Base-by-base conservation (phyloP, 2,888 invertebrate genomes). In the Acheta domesticus region DNA sequence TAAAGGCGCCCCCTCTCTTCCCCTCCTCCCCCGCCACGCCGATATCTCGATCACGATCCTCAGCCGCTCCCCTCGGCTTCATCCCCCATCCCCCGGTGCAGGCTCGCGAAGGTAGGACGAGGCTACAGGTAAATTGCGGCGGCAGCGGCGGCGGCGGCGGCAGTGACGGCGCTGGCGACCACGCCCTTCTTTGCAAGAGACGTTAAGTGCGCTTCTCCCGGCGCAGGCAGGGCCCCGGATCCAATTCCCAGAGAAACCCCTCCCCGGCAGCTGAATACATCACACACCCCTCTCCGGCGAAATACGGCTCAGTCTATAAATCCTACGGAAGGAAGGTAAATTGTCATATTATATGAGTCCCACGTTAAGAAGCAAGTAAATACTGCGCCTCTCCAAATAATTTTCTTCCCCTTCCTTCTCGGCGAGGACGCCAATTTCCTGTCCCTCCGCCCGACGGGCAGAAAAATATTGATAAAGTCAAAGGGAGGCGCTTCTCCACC, bases 281-380 rank as follows among this genome's bases (percentile, higher is more conserved):
- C 62, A 62, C 62, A 62, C 62, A 62, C 62, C 62, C 62, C 62
- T 62, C 62, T 62, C 16, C 14, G n/a, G 62, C 16, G 62, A 62
- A 62, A 62, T 62, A n/a, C 62, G 62, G n/a, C 62, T 62, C 62
- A 62, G 62, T 62, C 62, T 62, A 62, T 62, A 62, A 62, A 62
- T n/a, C 62, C 62, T 62, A 62, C 62, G 16, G 62, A 62, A 62
- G 62, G 62, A 62, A 62, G 62, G 62, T 62, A 62, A 62, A 19
- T 19, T n/a, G 62, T 62, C 62, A 62, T 62, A 62, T 62, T 62
- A 62, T 62, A 62, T 62, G 62, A 14, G n/a, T 62, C 62, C n/a
- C 14, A 62, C 16, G 14, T 62, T n/a, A 62, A 62, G 62, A 12
- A 62, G 16, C 62, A 62, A 62, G 62, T 19, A 62, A 62, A 62